Base-by-base conservation (phyloP, 2,888 invertebrate species). In the Danaus chrysippus region DNA sequence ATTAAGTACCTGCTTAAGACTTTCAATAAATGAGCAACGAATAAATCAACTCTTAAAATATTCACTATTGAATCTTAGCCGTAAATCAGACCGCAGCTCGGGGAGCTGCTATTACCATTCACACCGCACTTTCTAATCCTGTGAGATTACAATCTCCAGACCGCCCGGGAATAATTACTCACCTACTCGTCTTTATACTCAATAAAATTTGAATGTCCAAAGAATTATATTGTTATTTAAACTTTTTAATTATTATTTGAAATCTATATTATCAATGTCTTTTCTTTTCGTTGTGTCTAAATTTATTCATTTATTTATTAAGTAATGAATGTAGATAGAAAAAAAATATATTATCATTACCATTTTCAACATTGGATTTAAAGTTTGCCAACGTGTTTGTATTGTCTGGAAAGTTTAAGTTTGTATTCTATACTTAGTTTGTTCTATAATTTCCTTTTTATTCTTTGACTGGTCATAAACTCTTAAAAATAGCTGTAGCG, bases 51-150 rank as follows among this genome's bases (percentile, higher is more conserved):
- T 79, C 81, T 83, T 90, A 86, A 89, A 89, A 87, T 89, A 89
- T 90, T 91, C 90, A 88, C 81, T 87, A 89, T 90, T 87, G 87
- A 89, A 88, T 87, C 84, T 86, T 84, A 83, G 87, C 86, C 82
- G 87, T 89, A 91, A 91, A 89, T 90, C 87, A 88, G 84, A 87
- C 86, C 89, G 81, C 87, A 86, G 86, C 81, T 84, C 83, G 69
- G 82, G 79, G 80, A 83, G 82, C 83, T 84, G 79, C 84, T 87
- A 89, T 88, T 90, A 89, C 87, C 86, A 88, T 89, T 87, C 88
- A 84, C 86, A 84, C 83, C 86, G 87, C 86, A 89, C 89, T 84
- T 85, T 82, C 84, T 88, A 91, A 91, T 91, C 89, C 89, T 79
- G 65, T 73, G 66, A 89, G 91, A 90, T 91, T 91, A 89, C 85